Evolutionary conservation across 2,888 invertebrate genomes (phyloP).

Genomic region (Strigamia maritima): DNA sequence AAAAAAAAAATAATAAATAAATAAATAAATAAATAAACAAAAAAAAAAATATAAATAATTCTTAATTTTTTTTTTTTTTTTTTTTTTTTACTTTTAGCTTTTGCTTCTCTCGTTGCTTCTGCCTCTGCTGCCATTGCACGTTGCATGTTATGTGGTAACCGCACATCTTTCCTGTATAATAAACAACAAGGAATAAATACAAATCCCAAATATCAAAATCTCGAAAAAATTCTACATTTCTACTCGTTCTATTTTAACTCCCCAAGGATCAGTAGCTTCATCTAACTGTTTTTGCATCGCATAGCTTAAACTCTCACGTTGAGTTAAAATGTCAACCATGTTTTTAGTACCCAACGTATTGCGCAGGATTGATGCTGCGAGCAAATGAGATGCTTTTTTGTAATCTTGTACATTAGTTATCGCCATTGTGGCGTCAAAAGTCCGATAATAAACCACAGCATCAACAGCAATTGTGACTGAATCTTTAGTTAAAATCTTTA

Average conservation of each 20-base stretch:
- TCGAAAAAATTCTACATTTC: slow-evolving; percentile 79
- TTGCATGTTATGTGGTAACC: slow-evolving; percentile 71
- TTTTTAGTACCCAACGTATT: slow-evolving; percentile 96
- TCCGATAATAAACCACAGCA: slow-evolving; percentile 65
- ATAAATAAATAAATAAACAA: too few relatives aligned
- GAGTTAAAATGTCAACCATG: slow-evolving; percentile 92
- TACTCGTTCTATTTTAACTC: slow-evolving; percentile 94
- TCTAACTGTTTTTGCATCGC: slow-evolving; percentile 83
- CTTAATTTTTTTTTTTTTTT: too few relatives aligned
- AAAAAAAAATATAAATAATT: too few relatives aligned
- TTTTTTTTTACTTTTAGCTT: slow-evolving; percentile 63
- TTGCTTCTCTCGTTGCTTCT: slow-evolving; percentile 73
- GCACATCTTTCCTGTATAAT: slow-evolving; percentile 67
- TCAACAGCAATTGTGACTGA: slow-evolving; percentile 97
- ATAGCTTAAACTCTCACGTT: slow-evolving; percentile 88
- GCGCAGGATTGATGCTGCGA: slow-evolving; percentile 84
- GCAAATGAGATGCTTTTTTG: slow-evolving; percentile 56
- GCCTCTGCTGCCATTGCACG: slow-evolving; percentile 81
- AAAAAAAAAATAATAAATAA: too few relatives aligned
- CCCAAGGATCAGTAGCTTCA: slow-evolving; percentile 90
- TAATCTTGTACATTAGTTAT: slow-evolving; percentile 96
- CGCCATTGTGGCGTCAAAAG: slow-evolving; percentile 93
- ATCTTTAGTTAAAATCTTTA: slow-evolving; percentile 92
- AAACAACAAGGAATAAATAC: not conserved
- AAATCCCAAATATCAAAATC: not conserved